phyloP scores from a whole-genome alignment of 2,888 invertebrate genomes.

The Agrochola circellaris region DNA sequence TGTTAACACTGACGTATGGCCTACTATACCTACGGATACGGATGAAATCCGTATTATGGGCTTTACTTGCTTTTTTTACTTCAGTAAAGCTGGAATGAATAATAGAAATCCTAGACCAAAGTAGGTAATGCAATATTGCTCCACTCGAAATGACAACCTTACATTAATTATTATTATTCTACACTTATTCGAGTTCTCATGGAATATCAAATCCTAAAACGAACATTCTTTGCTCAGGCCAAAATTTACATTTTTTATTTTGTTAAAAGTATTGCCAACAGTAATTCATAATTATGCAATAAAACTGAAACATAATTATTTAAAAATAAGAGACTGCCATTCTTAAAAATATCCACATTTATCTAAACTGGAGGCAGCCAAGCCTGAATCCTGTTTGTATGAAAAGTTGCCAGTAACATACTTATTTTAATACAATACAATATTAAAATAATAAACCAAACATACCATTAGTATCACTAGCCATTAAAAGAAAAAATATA shows the following conservation, averaged over 20 bases:
- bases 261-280: slow-evolving; percentile 67
- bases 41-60: too few relatives aligned
- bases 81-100: background rate
- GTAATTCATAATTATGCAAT: slow-evolving; percentile 35
- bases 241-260: slow-evolving; percentile 55
- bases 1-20: background rate
- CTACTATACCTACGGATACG: too few relatives aligned
- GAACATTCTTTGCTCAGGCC: slow-evolving; percentile 48
- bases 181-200: slow-evolving; percentile 69
- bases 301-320: background rate
- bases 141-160: slow-evolving; percentile 44
- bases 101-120: background rate
- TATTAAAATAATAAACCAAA: slow-evolving; percentile 41
- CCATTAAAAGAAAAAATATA: slow-evolving; percentile 59
- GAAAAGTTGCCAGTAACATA: slow-evolving; percentile 19
- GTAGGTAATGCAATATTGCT: slow-evolving; percentile 35
- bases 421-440: slow-evolving; percentile 30
- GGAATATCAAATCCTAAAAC: slow-evolving; percentile 76
- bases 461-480: slow-evolving; percentile 54
- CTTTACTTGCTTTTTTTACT: background rate
- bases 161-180: slow-evolving; percentile 48
- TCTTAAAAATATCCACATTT: slow-evolving; percentile 11
- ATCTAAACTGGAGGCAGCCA: background rate
- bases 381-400: slow-evolving; percentile 4
- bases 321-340: background rate